Evolutionary conservation across 2,888 invertebrate species (phyloP).

Genomic region (Melieria omissa): DNA sequence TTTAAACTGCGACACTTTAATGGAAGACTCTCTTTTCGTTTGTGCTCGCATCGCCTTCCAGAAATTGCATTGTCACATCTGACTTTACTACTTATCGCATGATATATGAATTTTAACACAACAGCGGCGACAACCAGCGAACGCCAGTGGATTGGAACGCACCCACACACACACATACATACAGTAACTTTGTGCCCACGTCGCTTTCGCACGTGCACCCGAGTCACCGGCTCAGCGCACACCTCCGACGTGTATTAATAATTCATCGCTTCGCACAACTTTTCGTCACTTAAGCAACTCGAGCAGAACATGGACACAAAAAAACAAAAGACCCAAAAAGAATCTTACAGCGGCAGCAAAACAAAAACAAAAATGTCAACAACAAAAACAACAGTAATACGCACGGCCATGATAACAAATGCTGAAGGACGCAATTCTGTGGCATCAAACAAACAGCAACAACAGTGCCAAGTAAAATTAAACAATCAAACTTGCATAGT

Average conservation of each 20-base stretch:
- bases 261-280: conserved; percentile 58
- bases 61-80: conserved; percentile 56
- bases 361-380: conserved; percentile 36
- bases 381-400: conserved; percentile 33
- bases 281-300: conserved; percentile 54
- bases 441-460: neutral
- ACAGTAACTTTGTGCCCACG: neutral
- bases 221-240: conserved; percentile 45
- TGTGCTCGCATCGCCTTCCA: too few species aligned
- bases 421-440: neutral
- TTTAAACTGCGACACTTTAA: neutral
- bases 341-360: conserved; percentile 16
- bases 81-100: conserved; percentile 60
- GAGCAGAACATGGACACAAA: conserved; percentile 20
- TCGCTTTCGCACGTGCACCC: neutral
- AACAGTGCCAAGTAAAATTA: conserved; percentile 22
- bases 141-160: conserved; percentile 1
- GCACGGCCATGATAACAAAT: conserved; percentile 15
- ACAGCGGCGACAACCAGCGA: neutral
- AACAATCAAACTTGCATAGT: conserved; percentile 1
- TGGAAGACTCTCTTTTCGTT: too few species aligned
- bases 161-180: neutral
- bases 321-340: conserved; percentile 25
- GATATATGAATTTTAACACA: conserved; percentile 49
- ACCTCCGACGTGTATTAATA: conserved; percentile 63